Base-by-base conservation (phyloP, 2,113 vertebrate species). In the Polyodon spathula region DNA sequence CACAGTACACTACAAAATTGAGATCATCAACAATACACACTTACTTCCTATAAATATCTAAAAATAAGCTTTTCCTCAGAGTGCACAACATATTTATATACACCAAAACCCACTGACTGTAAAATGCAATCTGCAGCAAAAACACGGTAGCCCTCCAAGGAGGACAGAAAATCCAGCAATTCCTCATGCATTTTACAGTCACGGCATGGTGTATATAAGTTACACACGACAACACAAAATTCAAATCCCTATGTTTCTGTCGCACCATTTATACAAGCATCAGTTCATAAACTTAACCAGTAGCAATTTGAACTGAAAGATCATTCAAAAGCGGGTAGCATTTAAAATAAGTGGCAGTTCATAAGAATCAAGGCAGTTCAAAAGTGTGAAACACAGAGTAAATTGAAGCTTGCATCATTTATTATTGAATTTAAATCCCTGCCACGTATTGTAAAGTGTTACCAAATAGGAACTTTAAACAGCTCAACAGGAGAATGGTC, bases 41-140 rank as follows among this genome's bases (percentile, higher is more conserved):
- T 70, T 77, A 70, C 64, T 61, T 66, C 70, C 76, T 64, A 68
- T 54, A 38, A 74, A 66, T 68, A n/a, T n/a, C 73, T 76, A 86
- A 83, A 88, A 85, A 80, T 84, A 82, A 73, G 72, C 73, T 65
- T 75, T 71, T 65, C 17, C 52, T 62, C 46, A 17, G 14, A 40
- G 52, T 52, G 56, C 67, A 73, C 84, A 66, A 83, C 83, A 77
- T 8, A 79, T 85, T 79, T 59, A 86, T 81, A 62, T 56, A 63
- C 64, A 74, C 72, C 77, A 61, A 73, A 69, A 67, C 14, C 8
- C 39, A 40, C 41, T 57, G 59, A 64, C 61, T 56, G 43, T 59
- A 65, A 68, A 67, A 71, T 63, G 17, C 65, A 63, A 58, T 40
- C 37, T 68, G 59, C 40, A 61, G 59, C 63, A 70, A 61, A 64